phyloP scores from a whole-genome alignment of 2,113 vertebrate species.

The Raja brachyura region DNA sequence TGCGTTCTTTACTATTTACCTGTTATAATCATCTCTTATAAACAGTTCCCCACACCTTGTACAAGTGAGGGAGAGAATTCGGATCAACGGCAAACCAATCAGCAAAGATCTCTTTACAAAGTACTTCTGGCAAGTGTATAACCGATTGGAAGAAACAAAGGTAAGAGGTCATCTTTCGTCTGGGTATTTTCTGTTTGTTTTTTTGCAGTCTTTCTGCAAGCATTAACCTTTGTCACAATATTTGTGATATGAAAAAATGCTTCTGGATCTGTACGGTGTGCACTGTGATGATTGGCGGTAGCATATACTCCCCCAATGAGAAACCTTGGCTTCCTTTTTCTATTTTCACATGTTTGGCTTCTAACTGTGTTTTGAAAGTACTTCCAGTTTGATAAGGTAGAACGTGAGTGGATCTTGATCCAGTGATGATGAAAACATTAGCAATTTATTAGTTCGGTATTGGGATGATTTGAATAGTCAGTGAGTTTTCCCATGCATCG shows the following conservation, averaged over 20 bases:
- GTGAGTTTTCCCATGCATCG: not conserved
- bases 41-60: constrained; percentile 89
- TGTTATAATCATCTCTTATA: not conserved
- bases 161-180: constrained; percentile 48
- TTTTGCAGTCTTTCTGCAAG: not conserved
- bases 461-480: not conserved
- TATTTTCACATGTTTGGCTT: not conserved
- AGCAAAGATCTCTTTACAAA: constrained; percentile 83
- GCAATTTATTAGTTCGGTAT: not conserved
- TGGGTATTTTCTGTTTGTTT: not conserved
- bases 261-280: not conserved
- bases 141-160: constrained; percentile 76
- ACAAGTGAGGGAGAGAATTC: constrained; percentile 87
- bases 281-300: not conserved
- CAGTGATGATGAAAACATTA: not conserved
- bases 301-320: not conserved
- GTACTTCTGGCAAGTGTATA: constrained; percentile 89
- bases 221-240: not conserved
- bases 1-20: not conserved
- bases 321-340: not conserved
- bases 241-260: not conserved
- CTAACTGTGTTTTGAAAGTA: not conserved
- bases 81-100: constrained; percentile 84
- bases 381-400: not conserved
- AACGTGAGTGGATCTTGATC: not conserved